Conservation (phyloP, 1,140 invertebrate species). For the Diploscapter pachys region DNA sequence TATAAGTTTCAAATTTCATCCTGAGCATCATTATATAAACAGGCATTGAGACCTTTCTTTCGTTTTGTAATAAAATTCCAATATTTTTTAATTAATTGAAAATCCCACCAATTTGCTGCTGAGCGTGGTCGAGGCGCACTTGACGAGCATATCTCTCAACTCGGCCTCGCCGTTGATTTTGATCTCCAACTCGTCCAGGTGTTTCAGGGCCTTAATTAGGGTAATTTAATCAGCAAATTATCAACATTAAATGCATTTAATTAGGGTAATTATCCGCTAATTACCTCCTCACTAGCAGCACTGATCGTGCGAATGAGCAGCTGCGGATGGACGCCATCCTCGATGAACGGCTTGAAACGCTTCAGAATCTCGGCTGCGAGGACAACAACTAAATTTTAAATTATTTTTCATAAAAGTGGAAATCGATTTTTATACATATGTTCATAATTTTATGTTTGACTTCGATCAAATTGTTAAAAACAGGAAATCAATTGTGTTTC, state of each 20-base stretch:
- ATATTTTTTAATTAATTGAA: no score
- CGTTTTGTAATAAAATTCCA: no score
- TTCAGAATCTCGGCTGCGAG: conserved; percentile 92
- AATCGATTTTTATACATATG: no score
- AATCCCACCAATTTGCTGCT: conserved; percentile 46
- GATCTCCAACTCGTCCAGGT: conserved; percentile 80
- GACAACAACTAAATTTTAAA: conserved; percentile 75
- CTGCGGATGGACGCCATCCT: conserved; percentile 93
- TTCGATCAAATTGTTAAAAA: no score
- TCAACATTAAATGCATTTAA: background rate
- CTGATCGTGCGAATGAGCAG: conserved; percentile 83
- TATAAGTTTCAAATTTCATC: no score
- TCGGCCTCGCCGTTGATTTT: conserved; percentile 68
- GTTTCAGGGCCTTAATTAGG: conserved; percentile 69
- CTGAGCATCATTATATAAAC: no score
- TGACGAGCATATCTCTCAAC: conserved; percentile 75
- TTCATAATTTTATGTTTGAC: no score
- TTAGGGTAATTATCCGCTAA: conserved; percentile 12
- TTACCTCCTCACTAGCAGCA: conserved; percentile 72
- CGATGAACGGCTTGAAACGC: conserved; percentile 87
- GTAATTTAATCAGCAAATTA: no score
- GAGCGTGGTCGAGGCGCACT: conserved; percentile 92
- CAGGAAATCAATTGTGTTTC: no score
- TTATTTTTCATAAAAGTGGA: conserved; percentile 13
- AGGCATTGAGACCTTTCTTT: no score